Percentiles rank a stretch among this genome's conserved stretches.
phyloP scores from a whole-genome alignment of 37 sponge, comb jelly and placozoan species.

The Beroe forskalii region DNA sequence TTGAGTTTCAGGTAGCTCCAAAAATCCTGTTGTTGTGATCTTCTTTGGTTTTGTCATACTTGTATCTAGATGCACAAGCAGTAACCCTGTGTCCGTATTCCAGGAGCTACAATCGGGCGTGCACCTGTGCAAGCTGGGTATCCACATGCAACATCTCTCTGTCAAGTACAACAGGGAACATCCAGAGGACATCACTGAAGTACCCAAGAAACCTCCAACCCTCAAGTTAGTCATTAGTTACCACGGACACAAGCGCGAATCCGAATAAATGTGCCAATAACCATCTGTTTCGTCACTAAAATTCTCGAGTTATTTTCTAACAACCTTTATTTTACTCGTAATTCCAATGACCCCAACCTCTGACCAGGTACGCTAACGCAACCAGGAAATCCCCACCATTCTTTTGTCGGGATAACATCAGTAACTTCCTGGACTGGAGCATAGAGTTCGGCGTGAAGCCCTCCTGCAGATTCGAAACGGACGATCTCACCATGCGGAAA shows the following conservation, averaged over 20 bases:
- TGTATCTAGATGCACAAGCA: too few relatives aligned
- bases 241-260: too few relatives aligned
- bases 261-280: too few relatives aligned
- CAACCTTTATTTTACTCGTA: too few relatives aligned
- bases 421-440: constrained; percentile 63
- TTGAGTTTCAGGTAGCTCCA: too few relatives aligned
- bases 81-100: too few relatives aligned
- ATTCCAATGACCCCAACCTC: too few relatives aligned
- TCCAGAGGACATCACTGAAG: constrained; percentile 14
- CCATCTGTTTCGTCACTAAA: too few relatives aligned
- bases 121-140: constrained; percentile 42
- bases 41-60: too few relatives aligned
- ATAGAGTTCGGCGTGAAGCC: constrained; percentile 59
- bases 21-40: too few relatives aligned
- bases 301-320: too few relatives aligned
- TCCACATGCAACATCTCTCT: constrained; percentile 28
- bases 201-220: constrained; percentile 32
- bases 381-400: constrained; percentile 56
- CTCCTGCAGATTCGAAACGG: constrained; percentile 50
- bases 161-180: constrained; percentile 19
- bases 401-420: constrained; percentile 56
- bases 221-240: constrained; percentile 28
- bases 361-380: constrained; percentile 57
- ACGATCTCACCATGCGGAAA: constrained; percentile 29
- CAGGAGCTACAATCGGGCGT: constrained; percentile 63